Conservation (phyloP, 2,113 vertebrate species). For the Podocnemis expansa region DNA sequence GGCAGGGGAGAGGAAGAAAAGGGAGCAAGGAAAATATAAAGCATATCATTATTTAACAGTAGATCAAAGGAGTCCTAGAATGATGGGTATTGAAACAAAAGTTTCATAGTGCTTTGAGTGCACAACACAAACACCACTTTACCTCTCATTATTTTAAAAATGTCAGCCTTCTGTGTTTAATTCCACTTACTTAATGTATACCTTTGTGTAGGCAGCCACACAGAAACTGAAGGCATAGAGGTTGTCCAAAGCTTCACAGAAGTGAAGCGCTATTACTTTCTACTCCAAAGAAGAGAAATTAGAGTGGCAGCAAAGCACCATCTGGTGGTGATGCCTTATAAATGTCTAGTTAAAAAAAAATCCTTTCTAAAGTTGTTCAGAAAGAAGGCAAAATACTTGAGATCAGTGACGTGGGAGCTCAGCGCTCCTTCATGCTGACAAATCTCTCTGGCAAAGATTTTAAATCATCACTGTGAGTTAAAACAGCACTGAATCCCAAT, state of each 20-base stretch:
- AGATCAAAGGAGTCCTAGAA: slow-evolving; percentile 22
- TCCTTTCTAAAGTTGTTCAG: neutral
- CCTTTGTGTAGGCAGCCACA: neutral
- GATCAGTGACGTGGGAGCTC: no score
- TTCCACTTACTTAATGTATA: neutral
- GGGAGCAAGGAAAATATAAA: slow-evolving; percentile 68
- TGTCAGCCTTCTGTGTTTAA: slow-evolving; percentile 7
- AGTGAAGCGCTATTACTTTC: neutral
- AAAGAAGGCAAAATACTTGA: neutral
- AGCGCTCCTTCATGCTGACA: neutral
- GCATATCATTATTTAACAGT: slow-evolving; percentile 44
- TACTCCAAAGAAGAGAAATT: neutral
- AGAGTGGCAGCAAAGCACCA: slow-evolving; percentile 69
- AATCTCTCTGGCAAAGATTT: neutral
- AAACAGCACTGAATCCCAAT: neutral
- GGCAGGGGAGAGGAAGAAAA: slow-evolving; percentile 43
- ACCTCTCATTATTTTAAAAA: slow-evolving; percentile 2
- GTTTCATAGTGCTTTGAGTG: slow-evolving; percentile 45
- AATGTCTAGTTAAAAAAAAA: neutral
- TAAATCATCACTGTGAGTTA: neutral
- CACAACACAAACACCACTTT: neutral
- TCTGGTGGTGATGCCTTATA: slow-evolving; percentile 68
- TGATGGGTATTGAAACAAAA: slow-evolving; percentile 42
- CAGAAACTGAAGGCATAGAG: neutral
- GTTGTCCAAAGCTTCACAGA: neutral